phyloP scores from a whole-genome alignment of 2,113 vertebrate species.

The Muntiacus muntjak region DNA sequence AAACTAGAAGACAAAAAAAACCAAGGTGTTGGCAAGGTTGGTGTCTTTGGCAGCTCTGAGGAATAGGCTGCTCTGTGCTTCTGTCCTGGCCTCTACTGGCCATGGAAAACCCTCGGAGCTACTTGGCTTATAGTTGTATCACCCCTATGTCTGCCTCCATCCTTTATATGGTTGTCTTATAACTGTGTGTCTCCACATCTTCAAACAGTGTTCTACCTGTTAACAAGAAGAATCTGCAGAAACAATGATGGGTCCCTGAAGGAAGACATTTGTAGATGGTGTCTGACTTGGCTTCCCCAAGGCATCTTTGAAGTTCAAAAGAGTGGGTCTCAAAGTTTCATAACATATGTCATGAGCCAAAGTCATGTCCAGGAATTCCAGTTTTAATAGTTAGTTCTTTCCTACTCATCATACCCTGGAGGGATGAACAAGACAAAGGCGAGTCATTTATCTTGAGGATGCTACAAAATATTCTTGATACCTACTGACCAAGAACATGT shows the following conservation, averaged over 20 bases:
- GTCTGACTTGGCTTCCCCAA: not conserved
- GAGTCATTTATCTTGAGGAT: not conserved
- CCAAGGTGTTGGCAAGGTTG: not conserved
- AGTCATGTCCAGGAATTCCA: not conserved
- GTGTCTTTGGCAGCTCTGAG: not conserved
- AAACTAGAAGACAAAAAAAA: not conserved
- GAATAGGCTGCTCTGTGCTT: not conserved
- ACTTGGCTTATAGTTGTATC: not conserved
- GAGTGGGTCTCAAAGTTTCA: not conserved
- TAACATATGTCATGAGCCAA: not conserved
- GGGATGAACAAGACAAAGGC: not conserved
- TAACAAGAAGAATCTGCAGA: not conserved
- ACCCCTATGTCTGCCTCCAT: not conserved
- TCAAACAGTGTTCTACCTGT: not conserved
- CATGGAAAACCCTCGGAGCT: fast-evolving
- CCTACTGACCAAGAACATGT: not conserved
- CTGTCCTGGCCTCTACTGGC: not conserved
- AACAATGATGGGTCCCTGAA: not conserved
- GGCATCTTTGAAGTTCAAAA: not conserved
- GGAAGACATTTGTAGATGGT: not conserved
- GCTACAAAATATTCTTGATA: not conserved
- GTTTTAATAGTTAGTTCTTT: not conserved
- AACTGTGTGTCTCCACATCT: not conserved
- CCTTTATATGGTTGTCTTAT: not conserved
- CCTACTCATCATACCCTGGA: not conserved